Evolutionary conservation across 2,888 invertebrate species (phyloP).

Genomic region (Brachyptera risi): DNA sequence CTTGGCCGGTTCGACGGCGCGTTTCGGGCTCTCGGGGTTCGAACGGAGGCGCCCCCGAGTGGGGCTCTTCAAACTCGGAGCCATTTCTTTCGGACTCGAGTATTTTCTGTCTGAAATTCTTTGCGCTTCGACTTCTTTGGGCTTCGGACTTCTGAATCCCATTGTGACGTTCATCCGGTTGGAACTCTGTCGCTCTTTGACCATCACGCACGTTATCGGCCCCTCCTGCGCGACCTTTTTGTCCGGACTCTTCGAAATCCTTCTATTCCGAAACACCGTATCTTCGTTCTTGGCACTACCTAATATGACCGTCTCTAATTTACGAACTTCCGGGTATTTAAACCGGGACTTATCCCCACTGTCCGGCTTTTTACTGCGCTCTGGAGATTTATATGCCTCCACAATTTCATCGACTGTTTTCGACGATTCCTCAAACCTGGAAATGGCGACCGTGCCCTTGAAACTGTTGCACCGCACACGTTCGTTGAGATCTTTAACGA

Average conservation of each 20-base stretch:
- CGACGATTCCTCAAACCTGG: background rate
- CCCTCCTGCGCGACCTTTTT: constrained; percentile 21
- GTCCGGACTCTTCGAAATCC: constrained; percentile 32
- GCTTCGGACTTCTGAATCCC: background rate
- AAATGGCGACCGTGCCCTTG: background rate
- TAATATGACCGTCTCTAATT: background rate
- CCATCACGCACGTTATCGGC: constrained; percentile 15
- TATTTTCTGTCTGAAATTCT: background rate
- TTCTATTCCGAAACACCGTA: background rate
- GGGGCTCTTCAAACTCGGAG: background rate
- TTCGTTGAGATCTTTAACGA: constrained; percentile 2
- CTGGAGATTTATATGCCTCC: background rate
- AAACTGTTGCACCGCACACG: constrained; percentile 15
- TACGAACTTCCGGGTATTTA: background rate
- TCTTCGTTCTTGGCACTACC: background rate
- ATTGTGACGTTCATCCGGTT: constrained; percentile 16
- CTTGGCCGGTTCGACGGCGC: background rate
- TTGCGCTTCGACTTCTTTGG: background rate
- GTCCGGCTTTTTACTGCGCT: background rate
- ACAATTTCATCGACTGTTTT: background rate
- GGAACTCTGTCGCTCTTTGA: constrained; percentile 23
- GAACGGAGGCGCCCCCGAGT: background rate
- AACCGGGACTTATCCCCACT: background rate
- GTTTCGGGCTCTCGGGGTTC: background rate
- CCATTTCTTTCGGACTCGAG: background rate